Percentiles rank a stretch among this genome's conserved stretches.
Conservation (phyloP, 2,888 invertebrate genomes). For the Catonia carolina region DNA sequence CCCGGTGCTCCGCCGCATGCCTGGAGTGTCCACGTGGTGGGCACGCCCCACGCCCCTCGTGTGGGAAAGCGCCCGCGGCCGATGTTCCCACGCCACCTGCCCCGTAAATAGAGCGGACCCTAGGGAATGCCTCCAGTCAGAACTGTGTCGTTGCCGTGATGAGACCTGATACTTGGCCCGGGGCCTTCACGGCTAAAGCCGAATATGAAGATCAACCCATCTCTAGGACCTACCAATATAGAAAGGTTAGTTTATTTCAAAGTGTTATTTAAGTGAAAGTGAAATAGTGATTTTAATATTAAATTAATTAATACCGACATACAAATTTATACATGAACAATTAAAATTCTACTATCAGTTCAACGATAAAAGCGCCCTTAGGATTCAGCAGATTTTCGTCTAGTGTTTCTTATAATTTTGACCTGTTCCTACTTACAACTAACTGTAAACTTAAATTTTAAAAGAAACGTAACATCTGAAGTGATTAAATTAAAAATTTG, state of each 20-base stretch:
- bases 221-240: slow-evolving; percentile 43
- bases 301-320: background rate
- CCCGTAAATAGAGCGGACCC: slow-evolving; percentile 4
- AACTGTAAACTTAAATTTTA: too few species aligned
- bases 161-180: slow-evolving; percentile 10
- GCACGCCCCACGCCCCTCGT: slow-evolving; percentile 8
- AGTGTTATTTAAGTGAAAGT: background rate
- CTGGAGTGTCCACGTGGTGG: slow-evolving; percentile 11
- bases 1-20: background rate
- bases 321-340: too few species aligned
- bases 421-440: too few species aligned
- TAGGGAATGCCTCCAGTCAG: too few species aligned
- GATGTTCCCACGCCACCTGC: slow-evolving; percentile 16
- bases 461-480: too few species aligned
- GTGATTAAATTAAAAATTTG: too few species aligned
- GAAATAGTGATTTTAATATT: slow-evolving; percentile 1
- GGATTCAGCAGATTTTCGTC: too few species aligned
- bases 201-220: slow-evolving; percentile 40
- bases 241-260: slow-evolving; percentile 39
- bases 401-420: too few species aligned
- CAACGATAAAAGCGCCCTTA: too few species aligned
- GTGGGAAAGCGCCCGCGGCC: slow-evolving; percentile 18
- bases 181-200: background rate
- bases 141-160: background rate
- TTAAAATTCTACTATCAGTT: too few species aligned